Percentiles rank a stretch among this genome's conserved stretches.
Conservation (phyloP, 2,113 vertebrate species). For the Ceuthmochares aereus region DNA sequence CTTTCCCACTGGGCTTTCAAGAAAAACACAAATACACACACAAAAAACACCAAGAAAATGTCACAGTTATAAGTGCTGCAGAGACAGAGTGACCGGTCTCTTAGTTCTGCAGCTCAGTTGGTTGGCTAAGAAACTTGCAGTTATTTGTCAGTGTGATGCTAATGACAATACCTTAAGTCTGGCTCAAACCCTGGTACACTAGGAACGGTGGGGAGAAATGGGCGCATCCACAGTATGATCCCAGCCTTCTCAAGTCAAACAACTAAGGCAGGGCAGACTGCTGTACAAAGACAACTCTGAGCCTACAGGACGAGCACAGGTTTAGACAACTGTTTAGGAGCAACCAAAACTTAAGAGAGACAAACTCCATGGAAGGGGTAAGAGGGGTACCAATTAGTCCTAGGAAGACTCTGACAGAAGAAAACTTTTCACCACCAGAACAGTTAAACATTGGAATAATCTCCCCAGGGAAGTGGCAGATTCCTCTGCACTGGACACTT, state of each 20-base stretch:
- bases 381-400: no score
- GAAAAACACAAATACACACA: conserved; percentile 44
- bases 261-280: not conserved
- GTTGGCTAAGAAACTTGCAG: not conserved
- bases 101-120: not conserved
- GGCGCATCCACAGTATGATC: not conserved
- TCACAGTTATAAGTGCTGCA: not conserved
- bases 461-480: no score
- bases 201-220: not conserved
- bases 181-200: not conserved
- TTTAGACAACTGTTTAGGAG: not conserved
- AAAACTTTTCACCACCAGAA: no score
- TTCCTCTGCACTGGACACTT: no score
- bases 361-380: not conserved
- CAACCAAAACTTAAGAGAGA: not conserved
- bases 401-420: no score
- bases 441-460: no score
- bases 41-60: not conserved
- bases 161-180: not conserved
- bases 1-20: conserved; percentile 90
- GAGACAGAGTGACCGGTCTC: not conserved
- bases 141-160: not conserved
- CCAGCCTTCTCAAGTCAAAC: not conserved
- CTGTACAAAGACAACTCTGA: not conserved
- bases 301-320: not conserved